Percentiles rank a stretch among this genome's conserved stretches.
Conservation (phyloP, 2,888 invertebrate genomes). For the Tetropium fuscum region DNA sequence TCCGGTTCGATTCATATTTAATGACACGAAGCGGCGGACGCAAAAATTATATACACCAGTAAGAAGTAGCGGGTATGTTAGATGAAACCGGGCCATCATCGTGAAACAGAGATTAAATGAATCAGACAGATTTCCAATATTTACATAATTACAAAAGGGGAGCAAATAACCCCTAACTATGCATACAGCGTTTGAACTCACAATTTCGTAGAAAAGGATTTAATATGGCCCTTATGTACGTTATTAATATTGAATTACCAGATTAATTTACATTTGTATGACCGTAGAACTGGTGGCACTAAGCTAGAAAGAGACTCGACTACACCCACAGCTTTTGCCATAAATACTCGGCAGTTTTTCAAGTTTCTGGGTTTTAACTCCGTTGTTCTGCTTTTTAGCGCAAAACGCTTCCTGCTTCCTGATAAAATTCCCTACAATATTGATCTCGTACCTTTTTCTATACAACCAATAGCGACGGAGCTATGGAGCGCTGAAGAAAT, state of each 20-base stretch:
- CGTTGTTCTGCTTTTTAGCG: too few species aligned
- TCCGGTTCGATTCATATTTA: constrained; percentile 12
- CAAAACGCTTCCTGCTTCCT: too few species aligned
- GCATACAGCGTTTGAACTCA: constrained; percentile 12
- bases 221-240: constrained; percentile 22
- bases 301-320: constrained; percentile 3
- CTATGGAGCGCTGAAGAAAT: too few species aligned
- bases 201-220: constrained; percentile 22
- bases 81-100: constrained; percentile 9
- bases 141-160: constrained; percentile 29
- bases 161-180: constrained; percentile 13
- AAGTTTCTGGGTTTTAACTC: too few species aligned
- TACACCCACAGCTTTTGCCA: too few species aligned
- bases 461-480: too few species aligned
- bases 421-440: too few species aligned
- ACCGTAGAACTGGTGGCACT: neutral
- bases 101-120: constrained; percentile 24
- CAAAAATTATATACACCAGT: constrained; percentile 12
- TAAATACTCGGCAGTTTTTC: too few species aligned
- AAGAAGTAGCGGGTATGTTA: constrained; percentile 2
- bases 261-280: constrained; percentile 20
- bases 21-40: constrained; percentile 5
- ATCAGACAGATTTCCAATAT: constrained; percentile 30
- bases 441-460: too few species aligned
- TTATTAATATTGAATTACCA: constrained; percentile 23